A percentile compares a stretch with the other conserved stretches of the same genome.
These are phyloP conservation scores for Saccostrea echinata DNA, from an alignment of 1,140 invertebrate species.

Conservation along the genomic window DNA sequence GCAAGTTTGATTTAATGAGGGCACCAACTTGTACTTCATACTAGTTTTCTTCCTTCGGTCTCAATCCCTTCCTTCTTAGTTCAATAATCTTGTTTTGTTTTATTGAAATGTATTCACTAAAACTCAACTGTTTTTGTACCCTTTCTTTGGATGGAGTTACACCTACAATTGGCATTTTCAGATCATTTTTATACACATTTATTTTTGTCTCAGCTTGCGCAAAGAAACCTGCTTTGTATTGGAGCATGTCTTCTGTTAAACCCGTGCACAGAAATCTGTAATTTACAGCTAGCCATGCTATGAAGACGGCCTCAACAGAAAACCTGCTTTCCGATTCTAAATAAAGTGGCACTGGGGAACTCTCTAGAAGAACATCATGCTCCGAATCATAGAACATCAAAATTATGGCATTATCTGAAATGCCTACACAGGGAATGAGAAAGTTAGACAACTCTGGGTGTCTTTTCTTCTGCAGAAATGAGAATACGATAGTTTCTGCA, in stretches of 20 bases:
- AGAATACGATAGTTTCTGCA: slow-evolving; percentile 44
- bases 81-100: too few species aligned
- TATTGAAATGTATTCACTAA: too few species aligned
- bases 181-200: background rate
- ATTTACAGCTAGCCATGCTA: slow-evolving; percentile 16
- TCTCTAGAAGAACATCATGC: slow-evolving; percentile 36
- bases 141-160: background rate
- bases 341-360: slow-evolving; percentile 21
- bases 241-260: background rate
- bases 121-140: too few species aligned
- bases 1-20: too few species aligned
- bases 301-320: background rate
- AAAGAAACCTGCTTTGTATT: slow-evolving; percentile 1
- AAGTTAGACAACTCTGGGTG: slow-evolving; percentile 31
- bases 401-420: slow-evolving; percentile 6
- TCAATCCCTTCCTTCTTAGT: background rate
- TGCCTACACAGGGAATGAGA: slow-evolving; percentile 37
- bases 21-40: too few species aligned
- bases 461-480: slow-evolving; percentile 32
- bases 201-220: background rate
- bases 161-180: background rate
- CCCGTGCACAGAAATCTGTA: slow-evolving; percentile 22
- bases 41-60: too few species aligned
- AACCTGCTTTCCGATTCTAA: background rate
- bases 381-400: slow-evolving; percentile 41